Percentiles rank a stretch among this genome's conserved stretches.
These are phyloP conservation scores for Electrona antarctica DNA, from an alignment of 2,113 vertebrate species.

Conservation along the genomic window DNA sequence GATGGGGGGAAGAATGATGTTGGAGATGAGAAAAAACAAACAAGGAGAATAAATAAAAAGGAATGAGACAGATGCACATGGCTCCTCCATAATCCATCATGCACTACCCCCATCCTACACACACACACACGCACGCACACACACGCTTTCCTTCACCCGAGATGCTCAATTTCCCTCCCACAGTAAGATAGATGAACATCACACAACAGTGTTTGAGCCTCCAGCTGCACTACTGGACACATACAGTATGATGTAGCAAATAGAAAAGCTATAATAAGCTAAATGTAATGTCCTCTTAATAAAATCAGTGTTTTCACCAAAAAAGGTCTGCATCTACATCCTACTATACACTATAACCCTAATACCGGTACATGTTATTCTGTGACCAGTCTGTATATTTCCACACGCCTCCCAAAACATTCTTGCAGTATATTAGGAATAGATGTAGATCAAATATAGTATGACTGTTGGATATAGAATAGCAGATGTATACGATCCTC, in stretches of 20 bases:
- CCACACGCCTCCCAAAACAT: neutral
- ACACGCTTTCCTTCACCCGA: conserved; percentile 63
- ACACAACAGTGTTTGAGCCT: neutral
- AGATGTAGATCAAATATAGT: conserved; percentile 6
- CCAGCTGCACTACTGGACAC: neutral
- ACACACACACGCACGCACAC: conserved; percentile 20
- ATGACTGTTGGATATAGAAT: neutral
- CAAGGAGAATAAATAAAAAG: conserved; percentile 78
- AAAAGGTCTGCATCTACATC: neutral
- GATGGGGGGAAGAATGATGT: conserved; percentile 54
- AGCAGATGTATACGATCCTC: neutral
- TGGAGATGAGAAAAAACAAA: conserved; percentile 67
- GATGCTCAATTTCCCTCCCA: conserved; percentile 32
- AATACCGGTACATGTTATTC: neutral
- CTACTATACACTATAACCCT: too few relatives aligned
- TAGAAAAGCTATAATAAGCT: conserved; percentile 8
- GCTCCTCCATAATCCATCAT: conserved; percentile 69
- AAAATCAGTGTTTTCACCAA: neutral
- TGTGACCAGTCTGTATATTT: neutral
- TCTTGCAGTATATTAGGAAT: too few relatives aligned
- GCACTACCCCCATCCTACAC: conserved; percentile 34
- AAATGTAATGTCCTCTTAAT: too few relatives aligned
- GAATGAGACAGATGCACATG: conserved; percentile 72
- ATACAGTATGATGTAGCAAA: conserved; percentile 11
- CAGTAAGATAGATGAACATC: neutral